phyloP scores from a whole-genome alignment of 2,888 invertebrate genomes.

The Noctua comes region DNA sequence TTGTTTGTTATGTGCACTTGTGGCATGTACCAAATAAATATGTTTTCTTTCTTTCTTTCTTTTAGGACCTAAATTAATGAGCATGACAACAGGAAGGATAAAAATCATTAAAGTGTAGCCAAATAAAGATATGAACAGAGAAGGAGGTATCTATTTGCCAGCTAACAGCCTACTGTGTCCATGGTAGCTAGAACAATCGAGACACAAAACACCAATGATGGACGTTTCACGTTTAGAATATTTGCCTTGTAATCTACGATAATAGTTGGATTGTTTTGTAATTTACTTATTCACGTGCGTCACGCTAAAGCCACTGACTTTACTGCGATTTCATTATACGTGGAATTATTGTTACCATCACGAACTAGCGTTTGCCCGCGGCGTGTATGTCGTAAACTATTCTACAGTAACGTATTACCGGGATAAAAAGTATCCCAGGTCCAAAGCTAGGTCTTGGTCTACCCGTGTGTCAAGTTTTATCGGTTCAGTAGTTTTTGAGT shows the following conservation, averaged over 20 bases:
- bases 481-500: too few relatives aligned
- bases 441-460: background rate
- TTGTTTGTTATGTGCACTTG: too few relatives aligned
- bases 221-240: constrained; percentile 29
- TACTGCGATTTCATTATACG: constrained; percentile 21
- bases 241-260: constrained; percentile 39
- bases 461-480: background rate
- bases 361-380: background rate
- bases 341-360: constrained; percentile 8
- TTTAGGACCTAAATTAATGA: background rate
- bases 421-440: background rate
- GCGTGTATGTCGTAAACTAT: background rate
- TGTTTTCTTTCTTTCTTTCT: too few relatives aligned
- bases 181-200: constrained; percentile 6
- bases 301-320: constrained; percentile 46
- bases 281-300: constrained; percentile 50
- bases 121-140: background rate
- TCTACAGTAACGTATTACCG: background rate
- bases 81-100: too few relatives aligned
- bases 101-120: background rate
- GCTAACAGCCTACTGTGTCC: background rate
- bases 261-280: constrained; percentile 39
- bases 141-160: background rate
- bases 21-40: too few relatives aligned
- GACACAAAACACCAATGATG: constrained; percentile 18